phyloP scores from a whole-genome alignment of 2,113 vertebrate species.

The Serilophus lunatus region DNA sequence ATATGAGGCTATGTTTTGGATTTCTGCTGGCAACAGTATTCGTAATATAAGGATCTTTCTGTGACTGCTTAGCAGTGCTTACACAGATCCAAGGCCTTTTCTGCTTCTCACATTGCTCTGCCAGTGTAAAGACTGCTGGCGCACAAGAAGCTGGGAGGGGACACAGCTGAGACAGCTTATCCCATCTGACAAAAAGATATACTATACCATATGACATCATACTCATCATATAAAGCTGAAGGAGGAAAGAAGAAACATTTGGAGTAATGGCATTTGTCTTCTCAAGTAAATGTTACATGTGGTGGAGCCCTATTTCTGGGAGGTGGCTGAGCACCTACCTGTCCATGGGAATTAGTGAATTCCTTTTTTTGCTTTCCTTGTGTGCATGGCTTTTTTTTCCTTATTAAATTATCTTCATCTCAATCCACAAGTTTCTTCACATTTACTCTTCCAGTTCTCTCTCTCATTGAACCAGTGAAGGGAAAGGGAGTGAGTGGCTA shows the following conservation, averaged over 20 bases:
- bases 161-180: background rate
- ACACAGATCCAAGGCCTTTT: background rate
- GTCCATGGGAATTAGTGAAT: background rate
- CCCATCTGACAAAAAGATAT: background rate
- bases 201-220: background rate
- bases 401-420: background rate
- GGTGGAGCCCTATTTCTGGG: background rate
- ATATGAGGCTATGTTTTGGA: background rate
- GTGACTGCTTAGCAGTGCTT: background rate
- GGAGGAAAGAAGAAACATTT: background rate
- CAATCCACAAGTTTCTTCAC: background rate
- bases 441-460: background rate
- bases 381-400: background rate
- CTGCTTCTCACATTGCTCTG: background rate
- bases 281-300: background rate
- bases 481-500: background rate
- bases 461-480: background rate
- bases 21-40: background rate
- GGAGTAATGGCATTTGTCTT: background rate
- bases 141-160: background rate
- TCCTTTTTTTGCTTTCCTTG: background rate
- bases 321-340: background rate
- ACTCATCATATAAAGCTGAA: background rate
- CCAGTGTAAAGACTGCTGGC: background rate
- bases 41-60: background rate